Percentiles rank a stretch among this genome's conserved stretches.
Evolutionary conservation across 2,888 invertebrate genomes (phyloP).

Genomic region (Idaea biselata): DNA sequence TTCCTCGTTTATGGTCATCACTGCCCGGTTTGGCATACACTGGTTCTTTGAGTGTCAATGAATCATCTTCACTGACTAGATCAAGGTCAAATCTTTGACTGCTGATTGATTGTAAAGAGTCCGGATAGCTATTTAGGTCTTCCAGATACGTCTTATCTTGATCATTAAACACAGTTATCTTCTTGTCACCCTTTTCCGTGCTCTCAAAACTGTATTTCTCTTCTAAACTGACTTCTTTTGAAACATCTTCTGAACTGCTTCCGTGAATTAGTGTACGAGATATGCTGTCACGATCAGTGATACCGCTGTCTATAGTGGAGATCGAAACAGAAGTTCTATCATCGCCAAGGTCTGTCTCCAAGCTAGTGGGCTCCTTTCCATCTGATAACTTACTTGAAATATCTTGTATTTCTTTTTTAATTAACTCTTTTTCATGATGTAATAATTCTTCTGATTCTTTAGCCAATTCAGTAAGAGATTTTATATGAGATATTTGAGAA

Average conservation of each 20-base stretch:
- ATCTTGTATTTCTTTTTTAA: slow-evolving; percentile 23
- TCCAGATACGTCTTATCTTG: slow-evolving; percentile 20
- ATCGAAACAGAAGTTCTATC: slow-evolving; percentile 34
- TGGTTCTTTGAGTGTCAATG: slow-evolving; percentile 38
- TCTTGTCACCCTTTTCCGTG: slow-evolving; percentile 58
- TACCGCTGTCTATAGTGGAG: slow-evolving; percentile 44
- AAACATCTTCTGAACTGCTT: slow-evolving; percentile 70
- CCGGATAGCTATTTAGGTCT: slow-evolving; percentile 28
- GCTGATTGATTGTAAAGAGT: slow-evolving; percentile 36
- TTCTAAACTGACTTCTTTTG: slow-evolving; percentile 68
- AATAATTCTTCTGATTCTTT: slow-evolving; percentile 42
- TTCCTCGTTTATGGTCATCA: slow-evolving; percentile 24
- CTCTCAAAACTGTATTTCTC: slow-evolving; percentile 71
- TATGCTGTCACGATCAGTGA: slow-evolving; percentile 43
- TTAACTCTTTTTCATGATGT: slow-evolving; percentile 35
- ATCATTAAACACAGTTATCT: slow-evolving; percentile 18
- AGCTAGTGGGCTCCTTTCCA: slow-evolving; percentile 26
- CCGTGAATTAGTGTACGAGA: slow-evolving; percentile 43
- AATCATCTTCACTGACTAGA: slow-evolving; percentile 29
- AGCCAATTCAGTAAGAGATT: slow-evolving; percentile 30
- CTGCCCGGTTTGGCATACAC: slow-evolving; percentile 21
- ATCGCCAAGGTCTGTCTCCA: slow-evolving; percentile 27
- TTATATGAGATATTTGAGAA: slow-evolving; percentile 24
- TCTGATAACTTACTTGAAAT: slow-evolving; percentile 8
- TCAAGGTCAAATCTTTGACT: slow-evolving; percentile 33